phyloP scores from a whole-genome alignment of 2,113 vertebrate genomes.

The Entomyzon cyanotis region DNA sequence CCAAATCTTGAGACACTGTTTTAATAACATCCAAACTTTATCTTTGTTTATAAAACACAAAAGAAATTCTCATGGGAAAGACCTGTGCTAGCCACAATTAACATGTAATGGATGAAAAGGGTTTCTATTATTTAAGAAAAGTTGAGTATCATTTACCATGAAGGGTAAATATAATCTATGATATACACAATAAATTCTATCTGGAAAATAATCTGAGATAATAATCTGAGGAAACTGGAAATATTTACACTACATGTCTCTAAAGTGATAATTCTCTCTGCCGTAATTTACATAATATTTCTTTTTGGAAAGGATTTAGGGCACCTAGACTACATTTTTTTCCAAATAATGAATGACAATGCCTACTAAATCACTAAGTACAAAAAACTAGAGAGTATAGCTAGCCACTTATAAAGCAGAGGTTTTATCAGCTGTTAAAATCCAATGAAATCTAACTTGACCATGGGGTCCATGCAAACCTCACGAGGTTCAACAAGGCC shows the following conservation, averaged over 20 bases:
- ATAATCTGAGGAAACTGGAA: background rate
- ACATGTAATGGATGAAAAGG: background rate
- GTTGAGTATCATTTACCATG: background rate
- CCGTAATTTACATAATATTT: background rate
- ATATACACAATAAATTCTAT: background rate
- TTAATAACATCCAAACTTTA: too few relatives aligned
- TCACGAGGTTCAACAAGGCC: background rate
- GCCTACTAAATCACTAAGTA: background rate
- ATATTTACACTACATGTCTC: background rate
- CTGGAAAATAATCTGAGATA: background rate
- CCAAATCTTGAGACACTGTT: too few relatives aligned
- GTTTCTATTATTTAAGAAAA: background rate
- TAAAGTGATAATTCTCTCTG: background rate
- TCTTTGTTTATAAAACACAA: too few relatives aligned
- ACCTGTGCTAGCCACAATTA: too few relatives aligned
- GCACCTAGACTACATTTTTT: background rate
- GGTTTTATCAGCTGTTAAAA: background rate
- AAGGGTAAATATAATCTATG: background rate
- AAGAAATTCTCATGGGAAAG: too few relatives aligned
- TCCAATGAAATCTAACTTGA: background rate
- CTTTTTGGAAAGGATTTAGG: background rate
- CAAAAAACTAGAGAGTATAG: background rate
- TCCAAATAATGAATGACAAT: background rate
- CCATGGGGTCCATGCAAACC: background rate
- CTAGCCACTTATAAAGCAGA: background rate